Evolutionary conservation across 2,888 invertebrate genomes (phyloP).

Genomic region (Athetis lepigone): DNA sequence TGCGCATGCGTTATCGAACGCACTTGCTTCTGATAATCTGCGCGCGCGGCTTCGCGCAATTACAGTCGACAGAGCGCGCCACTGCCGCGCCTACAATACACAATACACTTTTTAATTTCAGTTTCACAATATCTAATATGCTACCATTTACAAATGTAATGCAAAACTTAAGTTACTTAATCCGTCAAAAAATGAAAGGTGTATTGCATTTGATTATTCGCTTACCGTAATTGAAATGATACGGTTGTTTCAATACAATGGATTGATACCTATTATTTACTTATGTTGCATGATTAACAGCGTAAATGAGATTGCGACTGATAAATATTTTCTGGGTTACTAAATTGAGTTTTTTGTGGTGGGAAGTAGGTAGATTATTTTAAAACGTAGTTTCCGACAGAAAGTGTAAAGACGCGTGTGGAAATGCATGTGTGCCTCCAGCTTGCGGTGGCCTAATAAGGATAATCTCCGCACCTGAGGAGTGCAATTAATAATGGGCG

Average conservation of each 20-base stretch:
- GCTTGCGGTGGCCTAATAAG: conserved; percentile 86
- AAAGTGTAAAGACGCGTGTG: conserved; percentile 64
- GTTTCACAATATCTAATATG: conserved; percentile 78
- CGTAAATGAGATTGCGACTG: conserved; percentile 68
- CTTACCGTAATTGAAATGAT: conserved; percentile 83
- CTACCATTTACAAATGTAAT: conserved; percentile 67
- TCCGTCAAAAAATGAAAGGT: conserved; percentile 81
- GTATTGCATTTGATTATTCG: conserved; percentile 74
- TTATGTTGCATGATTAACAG: conserved; percentile 71
- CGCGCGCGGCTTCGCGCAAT: conserved; percentile 84
- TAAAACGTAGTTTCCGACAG: conserved; percentile 18
- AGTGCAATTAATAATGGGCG: conserved; percentile 89
- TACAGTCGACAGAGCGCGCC: conserved; percentile 70
- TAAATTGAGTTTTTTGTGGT: conserved; percentile 44
- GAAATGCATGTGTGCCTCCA: conserved; percentile 77
- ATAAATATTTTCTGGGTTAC: conserved; percentile 64
- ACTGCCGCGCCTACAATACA: conserved; percentile 58
- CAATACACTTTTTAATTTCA: conserved; percentile 78
- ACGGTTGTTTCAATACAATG: conserved; percentile 80
- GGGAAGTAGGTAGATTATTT: conserved; percentile 26
- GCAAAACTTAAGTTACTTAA: conserved; percentile 82
- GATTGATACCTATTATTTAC: conserved; percentile 72
- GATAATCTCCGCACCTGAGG: conserved; percentile 88
- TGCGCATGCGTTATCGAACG: conserved; percentile 90
- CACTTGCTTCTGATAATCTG: conserved; percentile 90